Percentiles rank a stretch among this genome's conserved stretches.
Evolutionary conservation across 1,140 invertebrate genomes (phyloP).

Genomic region (Caenorhabditis remanei): DNA sequence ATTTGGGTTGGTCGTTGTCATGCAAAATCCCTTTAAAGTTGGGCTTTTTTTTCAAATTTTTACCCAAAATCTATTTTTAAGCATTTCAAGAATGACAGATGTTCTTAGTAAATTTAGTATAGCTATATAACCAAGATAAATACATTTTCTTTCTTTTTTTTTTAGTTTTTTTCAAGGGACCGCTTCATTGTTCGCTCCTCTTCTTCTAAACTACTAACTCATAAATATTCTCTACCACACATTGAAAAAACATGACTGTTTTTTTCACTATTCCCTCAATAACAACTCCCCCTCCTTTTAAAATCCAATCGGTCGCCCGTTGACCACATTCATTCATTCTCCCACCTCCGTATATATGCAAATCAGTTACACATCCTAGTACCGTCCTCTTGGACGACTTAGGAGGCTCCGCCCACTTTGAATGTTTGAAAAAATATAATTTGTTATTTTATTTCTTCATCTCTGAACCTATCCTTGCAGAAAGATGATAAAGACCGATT

Average conservation of each 20-base stretch:
- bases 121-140: too few relatives aligned
- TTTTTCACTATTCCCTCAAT: neutral
- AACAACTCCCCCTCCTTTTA: neutral
- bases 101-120: too few relatives aligned
- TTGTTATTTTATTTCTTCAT: neutral
- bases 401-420: neutral
- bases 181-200: neutral
- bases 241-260: conserved; percentile 10
- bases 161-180: neutral
- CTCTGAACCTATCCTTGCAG: neutral
- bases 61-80: too few relatives aligned
- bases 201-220: conserved; percentile 24
- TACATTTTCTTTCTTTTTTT: neutral
- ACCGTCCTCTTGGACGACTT: conserved; percentile 41
- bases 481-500: neutral
- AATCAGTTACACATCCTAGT: conserved; percentile 51
- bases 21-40: too few relatives aligned
- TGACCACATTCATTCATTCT: conserved; percentile 9
- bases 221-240: neutral
- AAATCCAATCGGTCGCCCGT: conserved; percentile 45
- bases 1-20: too few relatives aligned
- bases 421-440: conserved; percentile 1
- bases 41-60: too few relatives aligned
- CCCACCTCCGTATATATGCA: conserved; percentile 39
- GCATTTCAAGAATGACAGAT: too few relatives aligned